These are phyloP conservation scores for Spinus olivaceus DNA, from an alignment of 2,797 vertebrate genomes.

Conservation along the genomic window DNA sequence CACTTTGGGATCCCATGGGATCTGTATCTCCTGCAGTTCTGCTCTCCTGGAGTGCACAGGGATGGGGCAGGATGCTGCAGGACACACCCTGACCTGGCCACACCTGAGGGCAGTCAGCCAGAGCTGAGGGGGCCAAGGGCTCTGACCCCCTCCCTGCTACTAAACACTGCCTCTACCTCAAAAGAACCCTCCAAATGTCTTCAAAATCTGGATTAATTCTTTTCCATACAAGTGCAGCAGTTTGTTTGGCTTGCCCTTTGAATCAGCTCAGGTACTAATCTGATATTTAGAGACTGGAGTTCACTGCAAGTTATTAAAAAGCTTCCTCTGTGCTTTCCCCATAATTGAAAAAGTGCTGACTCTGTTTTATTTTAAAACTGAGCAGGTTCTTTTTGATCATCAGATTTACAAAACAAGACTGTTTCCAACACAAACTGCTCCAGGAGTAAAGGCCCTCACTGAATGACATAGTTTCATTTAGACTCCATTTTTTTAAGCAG, in stretches of 20 bases:
- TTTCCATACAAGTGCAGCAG: not conserved
- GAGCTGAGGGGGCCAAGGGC: not conserved
- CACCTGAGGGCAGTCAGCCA: not conserved
- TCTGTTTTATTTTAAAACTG: not conserved
- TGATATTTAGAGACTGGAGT: not conserved
- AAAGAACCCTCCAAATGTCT: not conserved
- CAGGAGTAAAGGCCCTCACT: not conserved
- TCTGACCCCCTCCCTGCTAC: accelerated
- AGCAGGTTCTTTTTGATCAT: not conserved
- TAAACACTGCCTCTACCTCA: not conserved
- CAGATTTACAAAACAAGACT: not conserved
- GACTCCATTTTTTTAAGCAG: accelerated
- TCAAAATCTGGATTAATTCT: not conserved
- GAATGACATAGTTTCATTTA: accelerated
- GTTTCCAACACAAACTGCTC: not conserved
- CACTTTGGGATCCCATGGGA: accelerated
- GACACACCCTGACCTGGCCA: accelerated
- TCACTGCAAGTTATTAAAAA: not conserved
- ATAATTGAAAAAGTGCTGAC: not conserved
- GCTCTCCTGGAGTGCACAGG: not conserved
- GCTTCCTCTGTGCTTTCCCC: not conserved
- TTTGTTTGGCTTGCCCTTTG: not conserved
- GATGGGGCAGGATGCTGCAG: not conserved
- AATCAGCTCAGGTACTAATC: not conserved
- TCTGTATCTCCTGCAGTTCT: too few species aligned